Conservation (phyloP, 2,797 vertebrate genomes). For the Salmo trutta region DNA sequence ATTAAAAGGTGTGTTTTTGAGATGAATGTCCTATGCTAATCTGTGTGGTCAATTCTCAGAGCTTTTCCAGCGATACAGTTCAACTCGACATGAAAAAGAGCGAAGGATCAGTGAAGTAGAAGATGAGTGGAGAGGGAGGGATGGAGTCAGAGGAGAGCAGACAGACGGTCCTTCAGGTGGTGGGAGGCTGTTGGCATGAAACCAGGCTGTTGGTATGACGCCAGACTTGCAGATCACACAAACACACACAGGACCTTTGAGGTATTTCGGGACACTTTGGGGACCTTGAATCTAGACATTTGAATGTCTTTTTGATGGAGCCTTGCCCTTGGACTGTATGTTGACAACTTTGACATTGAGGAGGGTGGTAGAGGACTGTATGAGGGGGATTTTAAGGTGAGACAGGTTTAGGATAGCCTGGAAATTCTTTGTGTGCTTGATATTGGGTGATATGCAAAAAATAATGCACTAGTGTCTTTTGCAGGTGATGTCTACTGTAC, state of each 20-base stretch:
- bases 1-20: too few relatives aligned
- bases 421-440: too few relatives aligned
- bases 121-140: slow-evolving; percentile 30
- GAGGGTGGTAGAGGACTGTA: neutral
- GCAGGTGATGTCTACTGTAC: too few relatives aligned
- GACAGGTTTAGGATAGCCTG: too few relatives aligned
- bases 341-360: neutral
- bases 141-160: slow-evolving; percentile 21
- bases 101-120: neutral
- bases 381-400: neutral
- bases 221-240: slow-evolving; percentile 49
- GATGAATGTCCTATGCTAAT: too few relatives aligned
- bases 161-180: slow-evolving; percentile 32
- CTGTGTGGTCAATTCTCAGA: too few relatives aligned
- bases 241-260: slow-evolving; percentile 19
- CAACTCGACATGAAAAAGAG: neutral
- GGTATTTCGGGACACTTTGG: neutral
- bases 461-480: too few relatives aligned
- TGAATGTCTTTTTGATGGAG: slow-evolving; percentile 14
- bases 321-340: neutral
- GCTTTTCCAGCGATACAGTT: too few relatives aligned
- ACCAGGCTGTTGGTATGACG: slow-evolving; percentile 29
- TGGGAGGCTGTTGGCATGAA: slow-evolving; percentile 37
- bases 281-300: slow-evolving; percentile 21
- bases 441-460: too few relatives aligned